Base-by-base conservation (phyloP, 2,888 invertebrate species). In the Eumacrocentrus americanus region DNA sequence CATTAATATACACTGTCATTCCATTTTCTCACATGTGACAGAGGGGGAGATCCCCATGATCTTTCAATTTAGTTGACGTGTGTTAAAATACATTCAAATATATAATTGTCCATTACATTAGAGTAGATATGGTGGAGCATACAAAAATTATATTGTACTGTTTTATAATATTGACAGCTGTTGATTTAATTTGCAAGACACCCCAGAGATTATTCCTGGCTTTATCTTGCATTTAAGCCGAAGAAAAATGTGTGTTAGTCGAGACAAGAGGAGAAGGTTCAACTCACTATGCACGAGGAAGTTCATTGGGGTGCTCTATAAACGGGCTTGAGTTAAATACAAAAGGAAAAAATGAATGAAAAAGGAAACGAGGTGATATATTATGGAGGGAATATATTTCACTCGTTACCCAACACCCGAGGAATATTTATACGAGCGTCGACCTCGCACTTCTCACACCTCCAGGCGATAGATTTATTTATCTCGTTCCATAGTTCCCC, bases 371-470 rank as follows among this genome's bases (percentile, higher is more conserved):
- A 53, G 29, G 23, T 44, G 34, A 53, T 54, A 54, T 48, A 54
- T 57, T 44, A 37, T 54, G 16, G 35, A 50, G 38, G 16, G 44
- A 61, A 51, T n/a, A 58, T 63, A 58, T 65, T 58, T 40, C 22
- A 58, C 58, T 58, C 47, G 25, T 57, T 53, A 40, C 37, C 55
- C 42, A 51, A 55, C 52, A 46, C 37, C 44, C 16, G 9, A 11
- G 20, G 42, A 56, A 60, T 60, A 63, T 65, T 63, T 62, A 62
- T 60, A 34, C 44, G 47, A 40, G 34, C 47, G 48, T 54, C 18
- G 51, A 62, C 55, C 48, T 18, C 34, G 9, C 4, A 29, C n/a
- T 47, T 37, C 18, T 61, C 20, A 40, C 35, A 40, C 35, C 48
- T 51, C 50, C 7, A 35, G 11, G 29, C n/a, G n/a, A n/a, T n/a